Conservation (phyloP, 2,797 vertebrate species). For the Thalassophryne amazonica region DNA sequence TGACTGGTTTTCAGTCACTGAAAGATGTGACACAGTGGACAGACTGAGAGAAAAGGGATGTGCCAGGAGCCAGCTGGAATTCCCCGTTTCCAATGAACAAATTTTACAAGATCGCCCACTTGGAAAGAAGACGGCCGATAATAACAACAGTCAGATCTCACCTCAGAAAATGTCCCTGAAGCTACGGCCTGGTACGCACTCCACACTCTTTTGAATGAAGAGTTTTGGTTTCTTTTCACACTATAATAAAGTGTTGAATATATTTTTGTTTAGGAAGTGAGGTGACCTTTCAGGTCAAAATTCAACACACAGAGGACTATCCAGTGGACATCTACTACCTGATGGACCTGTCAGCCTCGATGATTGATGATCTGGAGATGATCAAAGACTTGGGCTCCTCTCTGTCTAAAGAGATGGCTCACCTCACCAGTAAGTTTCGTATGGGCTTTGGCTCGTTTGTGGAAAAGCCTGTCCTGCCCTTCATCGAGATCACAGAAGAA, state of each 20-base stretch:
- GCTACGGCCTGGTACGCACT: conserved; percentile 83
- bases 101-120: conserved; percentile 80
- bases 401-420: conserved; percentile 93
- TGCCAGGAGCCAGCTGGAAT: conserved; percentile 77
- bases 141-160: conserved; percentile 85
- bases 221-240: not conserved
- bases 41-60: conserved; percentile 86
- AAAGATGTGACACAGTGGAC: conserved; percentile 86
- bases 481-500: conserved; percentile 86
- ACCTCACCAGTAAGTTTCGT: conserved; percentile 93
- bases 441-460: conserved; percentile 98
- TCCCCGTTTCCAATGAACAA: conserved; percentile 79
- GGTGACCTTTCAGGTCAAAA: conserved; percentile 88
- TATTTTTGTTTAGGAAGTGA: conserved; percentile 76
- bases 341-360: conserved; percentile 98
- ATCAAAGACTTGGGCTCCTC: conserved; percentile 91
- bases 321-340: conserved; percentile 98
- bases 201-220: not conserved
- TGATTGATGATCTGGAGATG: conserved; percentile 89
- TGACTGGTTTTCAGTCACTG: conserved; percentile 75
- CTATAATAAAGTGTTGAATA: not conserved
- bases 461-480: conserved; percentile 95
- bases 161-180: conserved; percentile 89
- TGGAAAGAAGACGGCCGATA: conserved; percentile 70
- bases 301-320: conserved; percentile 93